A percentile compares a stretch with the other conserved stretches of the same genome.
Evolutionary conservation across 2,797 vertebrate genomes (phyloP).

Genomic region (Tenualosa thibaudeaui): DNA sequence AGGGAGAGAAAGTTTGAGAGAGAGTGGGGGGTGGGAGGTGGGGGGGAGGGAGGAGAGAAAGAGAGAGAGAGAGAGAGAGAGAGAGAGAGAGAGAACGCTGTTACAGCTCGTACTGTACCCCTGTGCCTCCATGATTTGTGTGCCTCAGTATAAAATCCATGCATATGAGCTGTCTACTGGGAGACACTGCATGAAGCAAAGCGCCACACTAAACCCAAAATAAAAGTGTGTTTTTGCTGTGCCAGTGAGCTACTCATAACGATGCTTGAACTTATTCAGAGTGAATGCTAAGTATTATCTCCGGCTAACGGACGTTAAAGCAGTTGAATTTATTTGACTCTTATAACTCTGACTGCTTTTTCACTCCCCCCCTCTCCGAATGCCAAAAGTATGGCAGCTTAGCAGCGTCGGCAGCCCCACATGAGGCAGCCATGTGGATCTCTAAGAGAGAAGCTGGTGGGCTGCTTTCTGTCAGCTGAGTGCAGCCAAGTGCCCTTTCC

Average conservation of each 20-base stretch:
- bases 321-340: constrained; percentile 17
- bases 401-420: not conserved
- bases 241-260: not conserved
- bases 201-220: not conserved
- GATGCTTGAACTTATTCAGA: not conserved
- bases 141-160: not conserved
- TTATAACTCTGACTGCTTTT: not conserved
- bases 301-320: not conserved
- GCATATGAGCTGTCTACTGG: not conserved
- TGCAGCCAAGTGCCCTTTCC: not conserved
- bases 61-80: not conserved
- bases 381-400: not conserved
- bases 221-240: not conserved
- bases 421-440: not conserved
- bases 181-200: not conserved
- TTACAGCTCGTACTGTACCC: not conserved
- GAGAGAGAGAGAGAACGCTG: not conserved
- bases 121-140: not conserved
- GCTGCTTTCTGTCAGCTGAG: not conserved
- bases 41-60: no score
- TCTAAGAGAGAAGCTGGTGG: not conserved
- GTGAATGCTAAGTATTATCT: not conserved
- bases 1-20: no score
- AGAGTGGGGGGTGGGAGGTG: no score
- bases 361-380: not conserved